These are phyloP conservation scores for Monochamus alternatus DNA, from an alignment of 2,888 invertebrate species.

Conservation along the genomic window DNA sequence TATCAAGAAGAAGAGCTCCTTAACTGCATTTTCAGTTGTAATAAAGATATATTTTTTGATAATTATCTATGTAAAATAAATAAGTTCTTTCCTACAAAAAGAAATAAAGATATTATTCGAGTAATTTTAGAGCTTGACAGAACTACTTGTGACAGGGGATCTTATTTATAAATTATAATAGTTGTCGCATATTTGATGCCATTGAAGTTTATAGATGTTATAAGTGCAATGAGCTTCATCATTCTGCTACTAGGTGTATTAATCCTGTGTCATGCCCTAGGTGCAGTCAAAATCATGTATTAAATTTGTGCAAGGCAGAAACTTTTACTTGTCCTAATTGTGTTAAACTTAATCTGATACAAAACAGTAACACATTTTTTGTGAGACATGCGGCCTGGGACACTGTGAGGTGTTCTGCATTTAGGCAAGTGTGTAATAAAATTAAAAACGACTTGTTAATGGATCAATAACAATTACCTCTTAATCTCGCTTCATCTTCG, in stretches of 20 bases:
- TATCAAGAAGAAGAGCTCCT: no score
- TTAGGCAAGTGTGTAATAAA: no score
- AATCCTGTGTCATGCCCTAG: not conserved
- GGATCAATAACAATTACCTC: no score
- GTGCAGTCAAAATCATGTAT: not conserved
- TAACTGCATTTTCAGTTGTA: no score
- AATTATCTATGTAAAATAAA: conserved; percentile 22
- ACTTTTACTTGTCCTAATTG: not conserved
- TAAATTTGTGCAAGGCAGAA: no score
- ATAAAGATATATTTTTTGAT: no score
- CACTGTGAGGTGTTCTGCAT: no score
- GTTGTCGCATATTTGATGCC: conserved; percentile 28
- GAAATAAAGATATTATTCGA: conserved; percentile 3
- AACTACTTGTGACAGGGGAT: conserved; percentile 23
- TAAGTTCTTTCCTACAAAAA: conserved; percentile 17
- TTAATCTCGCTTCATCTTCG: no score
- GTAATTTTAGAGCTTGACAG: conserved; percentile 35
- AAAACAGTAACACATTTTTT: no score
- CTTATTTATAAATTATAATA: conserved; percentile 32
- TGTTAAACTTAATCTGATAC: not conserved
- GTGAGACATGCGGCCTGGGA: no score
- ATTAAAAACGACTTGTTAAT: no score
- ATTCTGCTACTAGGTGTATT: conserved; percentile 1
- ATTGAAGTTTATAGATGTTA: conserved; percentile 16
- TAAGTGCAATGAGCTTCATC: conserved; percentile 11